Evolutionary conservation across 2,113 vertebrate species (phyloP), one percentile per base, ranked within the genome.

Genomic region (Leucosticte australis): DNA sequence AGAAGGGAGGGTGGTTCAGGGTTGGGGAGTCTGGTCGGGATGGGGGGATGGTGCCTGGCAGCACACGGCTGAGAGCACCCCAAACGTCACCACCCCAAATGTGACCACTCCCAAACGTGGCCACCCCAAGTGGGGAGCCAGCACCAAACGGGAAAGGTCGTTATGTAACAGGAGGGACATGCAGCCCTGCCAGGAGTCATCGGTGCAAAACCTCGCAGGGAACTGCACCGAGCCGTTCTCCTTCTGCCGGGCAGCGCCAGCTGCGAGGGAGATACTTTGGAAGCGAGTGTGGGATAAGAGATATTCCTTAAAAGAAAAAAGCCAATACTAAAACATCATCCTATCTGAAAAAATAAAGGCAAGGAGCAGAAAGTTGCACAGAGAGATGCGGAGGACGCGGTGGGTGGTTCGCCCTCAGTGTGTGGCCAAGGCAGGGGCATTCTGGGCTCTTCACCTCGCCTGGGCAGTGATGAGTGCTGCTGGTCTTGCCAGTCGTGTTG

Each of bases 91-190:
- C n/a, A 28, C 35, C 27, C 60, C 33, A 6, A 44, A 23, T 5
- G 7, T 5, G 28, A 15, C 55, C 39, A 18, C 46, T 69, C 87
- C 80, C 46, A 33, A 64, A 22, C 3, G 7, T 13, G 11, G 42
- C n/a, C 76, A 79, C 68, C 88, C 76, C 44, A 62, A 65, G 19
- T 1, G 7, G 55, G 7, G 55, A 74, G 77, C 55, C 20, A 7
- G 30, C 77, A 62, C 79, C 50, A 13, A 71, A 41, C 0, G 6
- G 78, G 68, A 63, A 47, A 56, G 69, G 85, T 62, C 4, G 27
- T 96, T 97, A 96, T 64, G 84, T 95, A 96, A 96, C 42, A 21
- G 42, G 81, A 94, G 85, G 71, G 81, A 92, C 63, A 73, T 76
- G 92, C 75, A 63, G 76, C 92, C 94, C 75, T 64, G 84, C 62